Base-by-base conservation (phyloP, 2,113 vertebrate species). In the Progne subis region DNA sequence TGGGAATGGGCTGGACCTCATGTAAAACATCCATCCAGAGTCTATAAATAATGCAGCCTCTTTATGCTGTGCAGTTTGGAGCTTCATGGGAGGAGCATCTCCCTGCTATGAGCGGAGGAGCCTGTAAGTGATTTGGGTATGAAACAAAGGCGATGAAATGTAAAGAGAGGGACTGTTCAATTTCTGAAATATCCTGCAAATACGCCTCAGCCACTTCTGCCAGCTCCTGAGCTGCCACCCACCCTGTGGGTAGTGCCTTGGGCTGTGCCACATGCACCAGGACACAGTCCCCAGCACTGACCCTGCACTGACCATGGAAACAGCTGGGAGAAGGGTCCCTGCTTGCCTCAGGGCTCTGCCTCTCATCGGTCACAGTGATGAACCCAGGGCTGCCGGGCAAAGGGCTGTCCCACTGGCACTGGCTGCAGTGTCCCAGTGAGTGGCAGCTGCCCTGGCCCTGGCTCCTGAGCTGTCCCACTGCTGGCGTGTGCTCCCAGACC, bases 11-110 rank as follows among this genome's bases (percentile, higher is more conserved):
- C 75, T 0, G 90, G 94, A 44, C 96, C n/a, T 64, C 41, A 2
- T 85, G 92, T 86, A 93, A 92, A 90, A 93, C 80, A 93, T 90
- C 93, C 86, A 94, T 93, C 95, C 64, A 29, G 95, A 92, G 90
- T 94, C 96, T 96, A 97, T 96, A 97, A 97, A 97, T 96, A 97
- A 96, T 95, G 94, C 93, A 94, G 93, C 93, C 82, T 86, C 88
- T 82, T 93, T 88, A 86, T 92, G 93, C 93, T 78, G 53, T 29
- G 79, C 93, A 92, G 88, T 95, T 92, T 39, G 19, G 93, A 93
- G 95, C 94, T 94, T 82, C 94, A 88, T 86, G 93, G 94, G 96
- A 96, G 96, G 95, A 96, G 95, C 96, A 92, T 95, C 96, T 94
- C 82, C 56, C 52, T 1, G 68, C 96, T 74, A 17, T 61, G 92